These are phyloP conservation scores for Drosophila paracracens DNA, from an alignment of 2,888 invertebrate species.

Conservation along the genomic window DNA sequence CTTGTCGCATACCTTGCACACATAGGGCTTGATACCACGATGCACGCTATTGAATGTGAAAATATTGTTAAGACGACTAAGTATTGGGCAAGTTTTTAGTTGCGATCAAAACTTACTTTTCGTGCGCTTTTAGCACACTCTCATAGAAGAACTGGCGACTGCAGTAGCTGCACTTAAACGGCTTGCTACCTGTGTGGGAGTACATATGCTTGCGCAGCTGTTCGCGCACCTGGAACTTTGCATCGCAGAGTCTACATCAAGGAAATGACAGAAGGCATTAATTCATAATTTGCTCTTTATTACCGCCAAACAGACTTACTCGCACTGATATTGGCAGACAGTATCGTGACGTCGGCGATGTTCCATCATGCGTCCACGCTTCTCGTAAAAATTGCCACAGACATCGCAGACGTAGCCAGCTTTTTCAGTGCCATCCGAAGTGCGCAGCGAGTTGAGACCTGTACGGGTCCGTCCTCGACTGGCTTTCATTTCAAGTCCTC, in stretches of 20 bases:
- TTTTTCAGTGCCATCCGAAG: conserved; percentile 65
- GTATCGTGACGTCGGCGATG: conserved; percentile 81
- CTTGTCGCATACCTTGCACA: conserved; percentile 80
- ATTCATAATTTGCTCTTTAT: background rate
- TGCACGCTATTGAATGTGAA: conserved; percentile 65
- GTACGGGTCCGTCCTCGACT: conserved; percentile 51
- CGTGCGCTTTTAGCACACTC: conserved; percentile 82
- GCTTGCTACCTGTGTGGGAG: conserved; percentile 82
- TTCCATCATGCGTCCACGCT: conserved; percentile 82
- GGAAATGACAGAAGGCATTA: background rate
- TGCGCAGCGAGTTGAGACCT: conserved; percentile 60
- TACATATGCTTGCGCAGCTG: conserved; percentile 82
- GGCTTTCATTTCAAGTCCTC: conserved; percentile 29
- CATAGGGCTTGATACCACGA: conserved; percentile 81
- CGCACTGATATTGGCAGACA: conserved; percentile 78
- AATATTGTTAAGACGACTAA: background rate
- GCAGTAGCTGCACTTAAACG: conserved; percentile 81
- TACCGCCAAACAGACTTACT: conserved; percentile 65
- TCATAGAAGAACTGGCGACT: conserved; percentile 82
- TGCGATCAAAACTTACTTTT: conserved; percentile 70
- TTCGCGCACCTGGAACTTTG: conserved; percentile 80
- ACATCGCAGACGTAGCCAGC: conserved; percentile 81
- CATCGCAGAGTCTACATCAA: conserved; percentile 75
- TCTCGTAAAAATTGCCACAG: conserved; percentile 82
- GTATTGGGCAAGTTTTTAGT: background rate